Conservation (phyloP, 2,888 invertebrate genomes). For the Ecdyonurus torrentis region DNA sequence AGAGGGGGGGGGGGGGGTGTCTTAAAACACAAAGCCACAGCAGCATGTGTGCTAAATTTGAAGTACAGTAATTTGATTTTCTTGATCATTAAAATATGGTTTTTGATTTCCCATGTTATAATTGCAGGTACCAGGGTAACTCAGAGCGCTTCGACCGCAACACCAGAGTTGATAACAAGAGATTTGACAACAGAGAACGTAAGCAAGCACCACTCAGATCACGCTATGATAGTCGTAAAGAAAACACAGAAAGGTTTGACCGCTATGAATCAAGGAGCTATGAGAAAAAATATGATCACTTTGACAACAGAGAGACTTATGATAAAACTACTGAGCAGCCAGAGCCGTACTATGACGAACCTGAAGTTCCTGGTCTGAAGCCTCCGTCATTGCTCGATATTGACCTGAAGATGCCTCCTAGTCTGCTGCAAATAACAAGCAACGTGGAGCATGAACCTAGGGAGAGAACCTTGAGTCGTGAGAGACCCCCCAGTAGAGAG, state of each 20-base stretch:
- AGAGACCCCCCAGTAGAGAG: too few species aligned
- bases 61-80: too few species aligned
- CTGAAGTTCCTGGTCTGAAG: too few species aligned
- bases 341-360: neutral
- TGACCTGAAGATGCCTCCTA: neutral
- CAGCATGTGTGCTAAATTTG: too few species aligned
- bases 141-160: neutral
- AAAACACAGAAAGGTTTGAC: neutral
- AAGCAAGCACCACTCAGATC: neutral
- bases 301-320: neutral
- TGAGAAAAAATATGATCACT: neutral
- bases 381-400: neutral
- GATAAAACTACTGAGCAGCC: neutral
- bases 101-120: too few species aligned
- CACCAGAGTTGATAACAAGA: too few species aligned
- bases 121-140: neutral
- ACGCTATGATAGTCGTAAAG: neutral
- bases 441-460: neutral
- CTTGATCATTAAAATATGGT: too few species aligned
- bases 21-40: too few species aligned
- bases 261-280: neutral
- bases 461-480: too few species aligned
- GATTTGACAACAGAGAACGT: neutral
- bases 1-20: too few species aligned
- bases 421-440: neutral